Base-by-base conservation (phyloP, 2,888 invertebrate genomes). In the Tipula unca region DNA sequence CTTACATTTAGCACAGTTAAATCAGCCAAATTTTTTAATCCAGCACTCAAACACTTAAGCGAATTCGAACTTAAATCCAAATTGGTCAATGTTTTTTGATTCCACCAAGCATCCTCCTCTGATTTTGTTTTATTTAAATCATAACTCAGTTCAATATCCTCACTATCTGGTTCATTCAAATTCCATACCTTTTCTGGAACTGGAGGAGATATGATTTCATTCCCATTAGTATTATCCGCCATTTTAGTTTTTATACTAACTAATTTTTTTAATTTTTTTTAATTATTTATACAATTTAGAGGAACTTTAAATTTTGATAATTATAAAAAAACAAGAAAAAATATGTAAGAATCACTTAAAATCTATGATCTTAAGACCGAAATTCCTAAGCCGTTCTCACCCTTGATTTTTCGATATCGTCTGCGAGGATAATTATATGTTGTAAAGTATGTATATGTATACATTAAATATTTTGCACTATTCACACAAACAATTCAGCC, bases 1-100 rank as follows among this genome's bases (percentile, higher is more conserved):
- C 89, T 87, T 91, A 96, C 96, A 92, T 94, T 94, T 88, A 96
- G 92, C 84, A 93, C 93, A 54, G 93, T 92, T 85, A 96, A 92
- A 88, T 95, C 94, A 87, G 93, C 92, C 86, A 96, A 92, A 87
- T 93, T 92, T 88, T 93, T 92, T 87, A 96, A 92, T 89, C 94
- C 92, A 42, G 92, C 90, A 86, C 95, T 93, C 88, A 96, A 91
- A 87, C 90, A 90, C 86, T 92, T 92, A 87, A 96, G 91, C 86
- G 93, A 92, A 90, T 96, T 96, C 14, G 94, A 95, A 89, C 95
- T 95, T 86, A 96, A 92, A 90, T 97, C 96, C 87, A 98, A 92
- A 88, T 93, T 94, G 86, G 93, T 94, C 29, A 98, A 91, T 1
- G 95, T 94, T 88, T 95, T 94, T 88, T 95, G 94, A 89, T 95